Percentiles rank a stretch among this genome's conserved stretches.
These are phyloP conservation scores for Crossocerus cetratus DNA, from an alignment of 2,888 invertebrate genomes.

Conservation along the genomic window DNA sequence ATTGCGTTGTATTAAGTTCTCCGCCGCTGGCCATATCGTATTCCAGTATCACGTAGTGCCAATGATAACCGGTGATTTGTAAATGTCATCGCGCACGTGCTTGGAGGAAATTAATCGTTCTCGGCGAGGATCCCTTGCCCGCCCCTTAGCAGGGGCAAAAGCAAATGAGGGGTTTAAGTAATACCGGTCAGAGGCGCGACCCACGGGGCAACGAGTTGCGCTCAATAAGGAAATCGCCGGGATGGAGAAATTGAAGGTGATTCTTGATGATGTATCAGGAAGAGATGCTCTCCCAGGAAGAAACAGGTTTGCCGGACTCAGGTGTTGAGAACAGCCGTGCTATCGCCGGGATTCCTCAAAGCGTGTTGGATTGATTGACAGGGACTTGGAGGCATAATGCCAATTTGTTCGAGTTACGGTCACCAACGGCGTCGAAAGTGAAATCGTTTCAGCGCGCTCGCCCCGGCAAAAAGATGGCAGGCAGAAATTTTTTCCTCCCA, in stretches of 20 bases:
- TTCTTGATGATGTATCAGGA: neutral
- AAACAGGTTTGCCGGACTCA: conserved; percentile 10
- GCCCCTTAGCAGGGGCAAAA: too few species aligned
- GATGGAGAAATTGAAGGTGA: neutral
- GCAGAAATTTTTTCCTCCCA: conserved; percentile 28
- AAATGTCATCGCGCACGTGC: too few species aligned
- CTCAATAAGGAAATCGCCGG: neutral
- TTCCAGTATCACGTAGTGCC: too few species aligned
- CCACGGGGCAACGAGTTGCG: neutral
- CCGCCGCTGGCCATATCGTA: too few species aligned
- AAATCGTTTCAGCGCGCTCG: conserved; percentile 43
- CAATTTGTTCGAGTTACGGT: conserved; percentile 61
- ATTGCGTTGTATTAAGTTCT: too few species aligned
- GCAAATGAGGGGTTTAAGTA: too few species aligned
- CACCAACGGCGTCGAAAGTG: conserved; percentile 56
- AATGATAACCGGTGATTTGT: too few species aligned
- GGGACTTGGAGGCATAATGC: conserved; percentile 42
- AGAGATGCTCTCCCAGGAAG: neutral
- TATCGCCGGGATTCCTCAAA: conserved; percentile 4
- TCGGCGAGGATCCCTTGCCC: too few species aligned
- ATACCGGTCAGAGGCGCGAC: neutral
- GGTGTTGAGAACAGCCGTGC: neutral
- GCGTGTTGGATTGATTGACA: conserved; percentile 47
- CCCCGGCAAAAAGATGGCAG: conserved; percentile 39
- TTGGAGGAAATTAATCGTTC: too few species aligned